A percentile compares a stretch with the other conserved stretches of the same genome.
These are phyloP conservation scores for Drosophila emarginata DNA, from an alignment of 2,888 invertebrate species.

Conservation along the genomic window DNA sequence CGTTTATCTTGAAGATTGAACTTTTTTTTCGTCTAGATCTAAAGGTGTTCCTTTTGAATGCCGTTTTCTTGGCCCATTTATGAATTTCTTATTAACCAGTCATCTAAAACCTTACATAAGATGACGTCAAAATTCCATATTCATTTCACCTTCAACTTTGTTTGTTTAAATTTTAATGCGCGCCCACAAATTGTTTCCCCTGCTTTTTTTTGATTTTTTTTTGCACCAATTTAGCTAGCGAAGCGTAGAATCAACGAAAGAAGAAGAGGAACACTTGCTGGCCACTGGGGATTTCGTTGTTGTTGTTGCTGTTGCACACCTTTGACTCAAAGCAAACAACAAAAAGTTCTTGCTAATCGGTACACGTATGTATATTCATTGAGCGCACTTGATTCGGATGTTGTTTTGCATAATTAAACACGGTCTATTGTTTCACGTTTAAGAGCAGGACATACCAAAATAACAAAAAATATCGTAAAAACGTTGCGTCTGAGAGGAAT, in stretches of 20 bases:
- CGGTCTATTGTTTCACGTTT: neutral
- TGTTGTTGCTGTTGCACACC: slow-evolving; percentile 50
- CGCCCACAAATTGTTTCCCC: slow-evolving; percentile 26
- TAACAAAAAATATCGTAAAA: slow-evolving; percentile 74
- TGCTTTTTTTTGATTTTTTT: slow-evolving; percentile 47
- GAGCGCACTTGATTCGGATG: slow-evolving; percentile 32
- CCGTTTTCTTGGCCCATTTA: slow-evolving; percentile 26
- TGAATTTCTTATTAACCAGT: slow-evolving; percentile 64
- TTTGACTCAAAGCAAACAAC: slow-evolving; percentile 21
- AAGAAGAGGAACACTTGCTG: slow-evolving; percentile 61
- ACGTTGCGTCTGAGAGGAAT: slow-evolving; percentile 60
- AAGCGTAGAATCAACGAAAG: slow-evolving; percentile 57
- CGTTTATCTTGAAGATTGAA: slow-evolving; percentile 73
- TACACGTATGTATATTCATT: slow-evolving; percentile 54
- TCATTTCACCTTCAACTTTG: slow-evolving; percentile 35
- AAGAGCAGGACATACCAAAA: slow-evolving; percentile 57
- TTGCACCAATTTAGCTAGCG: slow-evolving; percentile 72
- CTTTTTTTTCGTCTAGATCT: slow-evolving; percentile 42
- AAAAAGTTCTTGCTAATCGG: slow-evolving; percentile 39
- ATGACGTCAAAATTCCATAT: slow-evolving; percentile 26
- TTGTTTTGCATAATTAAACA: slow-evolving; percentile 20
- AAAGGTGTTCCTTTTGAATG: neutral
- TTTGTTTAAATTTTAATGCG: slow-evolving; percentile 57
- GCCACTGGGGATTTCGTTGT: slow-evolving; percentile 30
- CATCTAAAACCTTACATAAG: slow-evolving; percentile 59